Conservation (phyloP, 2,113 vertebrate genomes). For the Engystomops pustulosus region DNA sequence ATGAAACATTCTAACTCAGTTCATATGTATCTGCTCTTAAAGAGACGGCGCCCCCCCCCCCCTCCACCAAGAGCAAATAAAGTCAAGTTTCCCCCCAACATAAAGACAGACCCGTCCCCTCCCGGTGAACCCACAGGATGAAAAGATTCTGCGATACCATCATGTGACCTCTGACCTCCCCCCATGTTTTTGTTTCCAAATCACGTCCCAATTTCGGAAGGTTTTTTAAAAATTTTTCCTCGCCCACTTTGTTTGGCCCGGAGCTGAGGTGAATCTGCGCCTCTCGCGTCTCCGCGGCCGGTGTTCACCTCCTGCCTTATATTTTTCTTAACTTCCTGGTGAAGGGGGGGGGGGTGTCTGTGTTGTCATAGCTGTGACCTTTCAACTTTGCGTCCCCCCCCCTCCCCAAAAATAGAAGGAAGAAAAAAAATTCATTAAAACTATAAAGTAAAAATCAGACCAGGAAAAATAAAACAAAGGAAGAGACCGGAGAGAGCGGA, state of each 20-base stretch:
- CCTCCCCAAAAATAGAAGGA: conserved; percentile 36
- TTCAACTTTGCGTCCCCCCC: neutral
- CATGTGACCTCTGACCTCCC: conserved; percentile 73
- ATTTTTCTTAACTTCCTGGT: conserved; percentile 60
- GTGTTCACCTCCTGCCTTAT: conserved; percentile 44
- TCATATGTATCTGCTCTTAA: conserved; percentile 76
- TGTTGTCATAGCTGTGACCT: conserved; percentile 63
- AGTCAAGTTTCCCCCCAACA: conserved; percentile 74
- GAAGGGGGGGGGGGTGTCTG: too few species aligned
- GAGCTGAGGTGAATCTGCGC: conserved; percentile 38
- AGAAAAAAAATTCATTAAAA: conserved; percentile 29
- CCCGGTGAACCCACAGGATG: conserved; percentile 73
- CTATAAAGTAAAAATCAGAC: conserved; percentile 50
- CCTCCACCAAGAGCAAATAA: conserved; percentile 77
- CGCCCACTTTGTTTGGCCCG: conserved; percentile 61
- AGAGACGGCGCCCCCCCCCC: conserved; percentile 75
- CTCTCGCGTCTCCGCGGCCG: conserved; percentile 21
- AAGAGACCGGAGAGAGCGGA: conserved; percentile 34
- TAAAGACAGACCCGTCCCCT: conserved; percentile 71
- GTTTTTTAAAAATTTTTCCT: conserved; percentile 61
- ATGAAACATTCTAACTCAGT: conserved; percentile 71
- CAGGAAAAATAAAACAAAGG: conserved; percentile 20
- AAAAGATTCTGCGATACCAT: conserved; percentile 76
- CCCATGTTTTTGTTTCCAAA: conserved; percentile 73
- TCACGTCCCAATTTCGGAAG: conserved; percentile 60